Conservation (phyloP, 2,888 invertebrate genomes). For the Chymomyza procnemis region DNA sequence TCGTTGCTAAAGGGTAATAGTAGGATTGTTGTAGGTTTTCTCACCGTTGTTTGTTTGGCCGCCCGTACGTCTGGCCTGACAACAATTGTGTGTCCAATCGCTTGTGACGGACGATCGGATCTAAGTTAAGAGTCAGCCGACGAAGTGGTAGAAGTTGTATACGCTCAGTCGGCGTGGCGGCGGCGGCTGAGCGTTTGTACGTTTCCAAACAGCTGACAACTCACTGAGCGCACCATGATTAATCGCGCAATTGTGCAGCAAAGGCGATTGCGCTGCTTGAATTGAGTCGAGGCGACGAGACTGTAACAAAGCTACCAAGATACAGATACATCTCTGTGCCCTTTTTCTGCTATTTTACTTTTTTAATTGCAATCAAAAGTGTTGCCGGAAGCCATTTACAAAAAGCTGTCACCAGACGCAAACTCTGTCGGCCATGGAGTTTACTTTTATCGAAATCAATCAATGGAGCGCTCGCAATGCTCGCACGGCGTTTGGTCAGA, state of each 20-base stretch:
- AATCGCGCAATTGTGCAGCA: slow-evolving; percentile 66
- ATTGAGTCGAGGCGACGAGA: background rate
- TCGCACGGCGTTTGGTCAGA: background rate
- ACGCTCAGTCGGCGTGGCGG: slow-evolving; percentile 54
- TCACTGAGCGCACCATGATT: slow-evolving; percentile 73
- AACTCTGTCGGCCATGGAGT: slow-evolving; percentile 15
- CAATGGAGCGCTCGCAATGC: slow-evolving; percentile 38
- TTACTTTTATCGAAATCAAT: slow-evolving; percentile 62
- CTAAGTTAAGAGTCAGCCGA: background rate
- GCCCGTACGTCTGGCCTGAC: slow-evolving; percentile 35
- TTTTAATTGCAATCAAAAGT: slow-evolving; percentile 71
- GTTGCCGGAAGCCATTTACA: slow-evolving; percentile 73
- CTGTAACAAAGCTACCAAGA: slow-evolving; percentile 30
- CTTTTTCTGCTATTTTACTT: slow-evolving; percentile 54
- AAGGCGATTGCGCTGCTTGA: slow-evolving; percentile 30
- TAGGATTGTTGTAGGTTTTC: slow-evolving; percentile 38
- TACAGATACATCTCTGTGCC: slow-evolving; percentile 39
- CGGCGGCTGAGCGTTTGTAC: background rate
- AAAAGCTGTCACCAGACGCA: slow-evolving; percentile 61
- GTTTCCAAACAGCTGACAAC: slow-evolving; percentile 67
- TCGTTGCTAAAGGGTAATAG: slow-evolving; percentile 44
- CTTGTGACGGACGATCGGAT: slow-evolving; percentile 60
- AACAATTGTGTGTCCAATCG: slow-evolving; percentile 65
- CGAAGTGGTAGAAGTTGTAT: slow-evolving; percentile 40
- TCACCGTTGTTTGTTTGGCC: slow-evolving; percentile 22